Evolutionary conservation across 2,797 vertebrate genomes (phyloP).

Genomic region (Gallinago nigripennis): DNA sequence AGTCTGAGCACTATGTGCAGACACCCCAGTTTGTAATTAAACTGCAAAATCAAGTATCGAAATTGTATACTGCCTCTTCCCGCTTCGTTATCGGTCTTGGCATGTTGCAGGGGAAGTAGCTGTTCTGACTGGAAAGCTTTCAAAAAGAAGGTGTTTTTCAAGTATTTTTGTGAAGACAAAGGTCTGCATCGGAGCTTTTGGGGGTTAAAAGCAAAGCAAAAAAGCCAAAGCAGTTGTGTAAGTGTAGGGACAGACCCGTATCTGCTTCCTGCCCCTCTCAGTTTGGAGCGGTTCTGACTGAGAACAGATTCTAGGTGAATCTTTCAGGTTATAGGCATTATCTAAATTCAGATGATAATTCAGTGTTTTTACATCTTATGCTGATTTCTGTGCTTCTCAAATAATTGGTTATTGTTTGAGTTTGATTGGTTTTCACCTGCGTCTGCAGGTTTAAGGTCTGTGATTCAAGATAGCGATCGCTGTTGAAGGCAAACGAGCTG

Average conservation of each 20-base stretch:
- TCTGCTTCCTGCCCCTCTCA: background rate
- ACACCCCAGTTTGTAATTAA: background rate
- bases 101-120: background rate
- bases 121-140: background rate
- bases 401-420: background rate
- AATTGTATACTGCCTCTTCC: background rate
- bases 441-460: background rate
- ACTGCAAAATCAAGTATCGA: accelerated
- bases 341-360: no score
- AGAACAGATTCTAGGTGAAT: background rate
- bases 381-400: background rate
- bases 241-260: background rate
- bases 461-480: background rate
- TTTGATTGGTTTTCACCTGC: background rate
- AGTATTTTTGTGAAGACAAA: background rate
- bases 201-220: background rate
- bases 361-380: accelerated
- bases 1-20: background rate
- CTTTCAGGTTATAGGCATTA: background rate
- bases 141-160: background rate
- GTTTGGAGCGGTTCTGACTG: accelerated
- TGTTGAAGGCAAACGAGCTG: background rate
- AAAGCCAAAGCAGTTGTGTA: background rate
- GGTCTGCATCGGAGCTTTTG: background rate
- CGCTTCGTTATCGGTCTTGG: accelerated